A percentile compares a stretch with the other conserved stretches of the same genome.
These are phyloP conservation scores for Ceyx cyanopectus DNA, from an alignment of 2,113 vertebrate species.

Conservation along the genomic window DNA sequence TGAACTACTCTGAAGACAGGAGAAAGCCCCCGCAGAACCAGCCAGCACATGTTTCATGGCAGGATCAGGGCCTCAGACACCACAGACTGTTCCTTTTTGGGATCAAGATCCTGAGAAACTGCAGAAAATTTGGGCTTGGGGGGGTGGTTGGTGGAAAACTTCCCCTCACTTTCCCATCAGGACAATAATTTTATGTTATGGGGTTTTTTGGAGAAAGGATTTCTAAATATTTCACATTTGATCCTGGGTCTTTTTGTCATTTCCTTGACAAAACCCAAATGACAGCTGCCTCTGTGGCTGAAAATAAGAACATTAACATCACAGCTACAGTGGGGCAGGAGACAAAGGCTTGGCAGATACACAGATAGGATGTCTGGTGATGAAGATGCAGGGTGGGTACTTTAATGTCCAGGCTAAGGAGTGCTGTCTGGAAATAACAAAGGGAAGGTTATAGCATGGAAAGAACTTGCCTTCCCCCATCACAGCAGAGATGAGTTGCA, in stretches of 20 bases:
- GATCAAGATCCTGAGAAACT: background rate
- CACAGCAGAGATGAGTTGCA: background rate
- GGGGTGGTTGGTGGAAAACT: background rate
- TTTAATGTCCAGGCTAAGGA: background rate
- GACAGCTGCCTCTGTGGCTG: background rate
- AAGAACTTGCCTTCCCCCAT: background rate
- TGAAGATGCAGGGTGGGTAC: background rate
- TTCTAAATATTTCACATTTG: background rate
- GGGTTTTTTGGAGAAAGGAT: background rate
- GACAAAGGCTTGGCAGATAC: background rate
- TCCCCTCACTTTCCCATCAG: background rate
- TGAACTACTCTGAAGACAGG: background rate
- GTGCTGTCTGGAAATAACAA: background rate
- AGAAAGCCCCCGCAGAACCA: conserved; percentile 13
- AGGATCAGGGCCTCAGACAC: conserved; percentile 14
- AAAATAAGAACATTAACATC: conserved; percentile 1
- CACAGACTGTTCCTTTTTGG: conserved; percentile 3
- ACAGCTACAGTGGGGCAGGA: background rate
- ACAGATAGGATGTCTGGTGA: background rate
- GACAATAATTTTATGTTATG: background rate
- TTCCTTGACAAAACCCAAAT: background rate
- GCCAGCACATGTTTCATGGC: background rate
- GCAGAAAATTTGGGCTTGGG: background rate
- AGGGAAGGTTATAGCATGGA: background rate
- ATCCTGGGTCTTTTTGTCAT: background rate